Evolutionary conservation across 2,113 vertebrate genomes (phyloP).

Genomic region (Thymallus thymallus): DNA sequence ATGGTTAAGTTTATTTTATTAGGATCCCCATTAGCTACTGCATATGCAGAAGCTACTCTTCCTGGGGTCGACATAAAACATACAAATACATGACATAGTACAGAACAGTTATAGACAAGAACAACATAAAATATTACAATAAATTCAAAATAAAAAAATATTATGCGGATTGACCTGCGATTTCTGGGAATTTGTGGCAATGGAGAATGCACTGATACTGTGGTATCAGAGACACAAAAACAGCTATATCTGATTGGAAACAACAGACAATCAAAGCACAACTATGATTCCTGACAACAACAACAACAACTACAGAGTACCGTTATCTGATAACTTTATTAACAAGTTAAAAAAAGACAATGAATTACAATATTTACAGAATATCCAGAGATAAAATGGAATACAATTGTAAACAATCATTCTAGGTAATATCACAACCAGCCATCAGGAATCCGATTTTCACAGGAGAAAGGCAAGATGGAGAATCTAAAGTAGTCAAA

Average conservation of each 20-base stretch:
- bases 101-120: no score
- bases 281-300: background rate
- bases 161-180: no score
- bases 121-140: no score
- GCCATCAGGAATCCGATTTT: conserved; percentile 76
- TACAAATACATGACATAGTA: no score
- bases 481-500: conserved; percentile 71
- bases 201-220: background rate
- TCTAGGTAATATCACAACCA: conserved; percentile 84
- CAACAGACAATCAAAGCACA: background rate
- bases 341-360: conserved; percentile 99
- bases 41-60: no score
- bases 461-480: conserved; percentile 77
- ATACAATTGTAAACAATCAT: conserved; percentile 98
- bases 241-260: background rate
- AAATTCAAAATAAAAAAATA: no score
- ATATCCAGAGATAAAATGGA: conserved; percentile 95
- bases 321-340: conserved; percentile 99
- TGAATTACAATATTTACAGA: conserved; percentile 99
- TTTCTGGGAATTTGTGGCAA: background rate
- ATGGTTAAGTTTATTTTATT: background rate
- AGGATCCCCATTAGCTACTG: no score
- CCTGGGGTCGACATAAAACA: no score
- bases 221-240: no score
- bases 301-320: conserved; percentile 49